Evolutionary conservation across 2,113 vertebrate genomes (phyloP), one percentile per base, ranked within the genome.

Genomic region (Tringa solitaria): DNA sequence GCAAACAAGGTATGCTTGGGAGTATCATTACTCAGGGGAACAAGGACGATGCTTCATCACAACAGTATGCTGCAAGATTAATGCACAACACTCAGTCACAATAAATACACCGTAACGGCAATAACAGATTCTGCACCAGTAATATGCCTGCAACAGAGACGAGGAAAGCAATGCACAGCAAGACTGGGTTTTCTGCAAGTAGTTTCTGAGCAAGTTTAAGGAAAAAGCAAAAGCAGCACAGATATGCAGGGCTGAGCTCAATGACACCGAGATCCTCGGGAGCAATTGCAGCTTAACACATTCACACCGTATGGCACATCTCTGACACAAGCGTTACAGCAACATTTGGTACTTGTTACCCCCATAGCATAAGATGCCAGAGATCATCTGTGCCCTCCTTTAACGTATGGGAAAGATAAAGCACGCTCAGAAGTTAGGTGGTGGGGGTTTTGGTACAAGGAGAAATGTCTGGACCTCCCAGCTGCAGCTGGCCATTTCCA

Each of bases 331-430:
- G 79, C 88, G 53, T 70, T 84, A 46, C 33, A 92, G 90, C 57
- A 61, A 90, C 86, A 93, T 92, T 95, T 96, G 92, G 83, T 87
- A 79, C 90, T 84, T 78, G 61, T 51, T 84, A 88, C 26, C 61
- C n/a, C 48, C 65, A 53, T 5, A 64, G 69, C 79, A 93, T 39
- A 79, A 94, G 84, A 90, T 41, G 41, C 73, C 45, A 84, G 37
- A 72, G 80, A 91, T 94, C 85, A 94, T 88, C 93, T 95, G 85
- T 93, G 82, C 53, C 84, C 89, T 96, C 86, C 61, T 96, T 95
- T 75, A 89, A 32, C 1, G 2, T 50, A n/a, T 1, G 15, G 83
- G 48, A 83, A 37, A 90, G 57, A 92, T 43, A 90, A 83, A 95
- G 54, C 60, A 60, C 3, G 22, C n/a, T 89, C 72, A 74, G 4